Percentiles rank a stretch among this genome's conserved stretches.
Conservation (phyloP, 1,140 invertebrate species). For the Zaprionus africanus region DNA sequence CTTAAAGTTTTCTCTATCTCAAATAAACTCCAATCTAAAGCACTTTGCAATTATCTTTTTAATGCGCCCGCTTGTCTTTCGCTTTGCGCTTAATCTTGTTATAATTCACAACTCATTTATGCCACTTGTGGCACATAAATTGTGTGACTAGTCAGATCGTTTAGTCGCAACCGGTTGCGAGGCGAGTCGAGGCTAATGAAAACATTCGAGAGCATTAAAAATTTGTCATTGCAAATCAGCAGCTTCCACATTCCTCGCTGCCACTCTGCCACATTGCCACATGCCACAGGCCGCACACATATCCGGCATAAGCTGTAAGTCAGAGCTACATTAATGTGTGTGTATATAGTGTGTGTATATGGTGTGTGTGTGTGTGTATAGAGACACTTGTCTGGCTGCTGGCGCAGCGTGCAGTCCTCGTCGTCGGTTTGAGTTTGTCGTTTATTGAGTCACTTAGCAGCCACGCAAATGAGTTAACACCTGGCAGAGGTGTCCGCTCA, state of each 20-base stretch:
- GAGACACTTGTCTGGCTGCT: constrained; percentile 6
- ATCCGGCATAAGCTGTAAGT: constrained; percentile 28
- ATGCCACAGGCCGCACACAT: constrained; percentile 4
- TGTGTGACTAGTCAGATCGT: neutral
- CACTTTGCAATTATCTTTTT: no score
- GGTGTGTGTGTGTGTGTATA: neutral
- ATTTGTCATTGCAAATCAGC: constrained; percentile 65
- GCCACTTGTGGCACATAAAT: constrained; percentile 17
- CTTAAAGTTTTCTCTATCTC: no score
- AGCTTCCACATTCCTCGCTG: constrained; percentile 24
- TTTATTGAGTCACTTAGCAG: constrained; percentile 78
- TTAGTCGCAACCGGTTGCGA: constrained; percentile 14
- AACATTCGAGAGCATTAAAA: constrained; percentile 52
- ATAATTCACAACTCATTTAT: constrained; percentile 22
- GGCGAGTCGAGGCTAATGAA: constrained; percentile 44
- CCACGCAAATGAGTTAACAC: constrained; percentile 78
- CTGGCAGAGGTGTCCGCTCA: constrained; percentile 43
- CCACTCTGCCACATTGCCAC: constrained; percentile 7
- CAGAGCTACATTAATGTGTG: constrained; percentile 18
- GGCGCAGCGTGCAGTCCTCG: constrained; percentile 66
- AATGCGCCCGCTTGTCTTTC: neutral
- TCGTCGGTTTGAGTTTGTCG: constrained; percentile 68
- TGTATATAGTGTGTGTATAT: constrained; percentile 3
- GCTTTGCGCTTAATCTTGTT: neutral
- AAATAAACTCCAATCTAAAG: no score